Evolutionary conservation across 2,797 vertebrate genomes (phyloP).

Genomic region (Neomorphus geoffroyi): DNA sequence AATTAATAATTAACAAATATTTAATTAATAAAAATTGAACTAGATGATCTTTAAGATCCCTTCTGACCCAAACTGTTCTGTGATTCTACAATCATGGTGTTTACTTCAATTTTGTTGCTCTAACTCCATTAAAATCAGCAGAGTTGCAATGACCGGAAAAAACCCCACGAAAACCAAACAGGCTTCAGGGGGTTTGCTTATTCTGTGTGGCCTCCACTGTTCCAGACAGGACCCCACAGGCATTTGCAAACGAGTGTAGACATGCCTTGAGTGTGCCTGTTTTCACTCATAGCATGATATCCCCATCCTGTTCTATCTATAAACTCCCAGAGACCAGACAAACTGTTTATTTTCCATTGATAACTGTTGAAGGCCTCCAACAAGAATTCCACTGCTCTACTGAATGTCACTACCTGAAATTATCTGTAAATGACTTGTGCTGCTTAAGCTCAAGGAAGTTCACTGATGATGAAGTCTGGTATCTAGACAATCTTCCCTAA

Average conservation of each 20-base stretch:
- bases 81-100: background rate
- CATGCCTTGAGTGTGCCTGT: background rate
- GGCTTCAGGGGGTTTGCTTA: background rate
- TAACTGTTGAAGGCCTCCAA: background rate
- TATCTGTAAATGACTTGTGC: background rate
- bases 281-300: background rate
- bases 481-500: background rate
- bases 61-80: no score
- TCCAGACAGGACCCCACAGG: background rate
- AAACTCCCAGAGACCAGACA: background rate
- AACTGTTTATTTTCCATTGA: conserved; percentile 39
- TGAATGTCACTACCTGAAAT: background rate
- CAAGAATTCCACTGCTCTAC: background rate
- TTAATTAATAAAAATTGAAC: background rate
- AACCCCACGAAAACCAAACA: background rate
- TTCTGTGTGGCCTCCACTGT: background rate
- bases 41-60: no score
- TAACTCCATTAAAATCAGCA: background rate
- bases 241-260: background rate
- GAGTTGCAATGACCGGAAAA: background rate
- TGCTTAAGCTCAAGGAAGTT: conserved; percentile 19
- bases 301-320: background rate
- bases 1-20: no score
- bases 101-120: background rate
- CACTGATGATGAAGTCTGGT: background rate